A percentile compares a stretch with the other conserved stretches of the same genome.
Evolutionary conservation across 92 coral and sea anemone species (phyloP).

Genomic region (Zoanthus sansibaricus): DNA sequence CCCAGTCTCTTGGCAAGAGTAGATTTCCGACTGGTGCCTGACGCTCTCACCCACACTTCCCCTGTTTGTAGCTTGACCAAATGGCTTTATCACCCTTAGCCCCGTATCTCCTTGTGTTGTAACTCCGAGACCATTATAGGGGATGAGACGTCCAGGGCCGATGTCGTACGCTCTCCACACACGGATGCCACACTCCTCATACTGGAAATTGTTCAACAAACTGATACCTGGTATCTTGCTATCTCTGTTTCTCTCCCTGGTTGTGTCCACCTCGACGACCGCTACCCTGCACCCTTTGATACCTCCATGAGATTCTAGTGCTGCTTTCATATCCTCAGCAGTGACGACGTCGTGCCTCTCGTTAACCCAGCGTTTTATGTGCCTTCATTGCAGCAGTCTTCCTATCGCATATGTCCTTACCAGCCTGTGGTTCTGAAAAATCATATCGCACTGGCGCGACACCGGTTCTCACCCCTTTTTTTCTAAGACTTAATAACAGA

Average conservation of each 20-base stretch:
- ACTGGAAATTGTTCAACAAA: not conserved
- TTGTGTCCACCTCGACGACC: not conserved
- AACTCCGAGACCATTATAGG: too few species aligned
- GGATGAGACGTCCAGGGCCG: not conserved
- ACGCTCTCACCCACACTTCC: not conserved
- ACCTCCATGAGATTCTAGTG: conserved; percentile 21
- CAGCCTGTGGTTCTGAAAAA: too few species aligned
- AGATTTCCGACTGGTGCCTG: not conserved
- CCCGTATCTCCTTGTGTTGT: too few species aligned
- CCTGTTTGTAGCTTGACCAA: too few species aligned
- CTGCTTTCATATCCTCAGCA: conserved; percentile 9
- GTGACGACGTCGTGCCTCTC: not conserved
- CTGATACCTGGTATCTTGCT: not conserved
- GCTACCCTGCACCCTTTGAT: conserved; percentile 21
- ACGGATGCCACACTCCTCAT: not conserved
- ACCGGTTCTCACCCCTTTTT: conserved; percentile 1
- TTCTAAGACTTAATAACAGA: not conserved
- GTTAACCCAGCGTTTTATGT: not conserved
- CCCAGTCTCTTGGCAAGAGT: too few species aligned
- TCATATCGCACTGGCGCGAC: not conserved
- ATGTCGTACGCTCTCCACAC: not conserved
- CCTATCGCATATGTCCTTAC: too few species aligned
- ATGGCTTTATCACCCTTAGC: too few species aligned
- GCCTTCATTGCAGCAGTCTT: too few species aligned
- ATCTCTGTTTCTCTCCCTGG: not conserved